Conservation (phyloP, 2,113 vertebrate genomes). For the Podiceps cristatus region DNA sequence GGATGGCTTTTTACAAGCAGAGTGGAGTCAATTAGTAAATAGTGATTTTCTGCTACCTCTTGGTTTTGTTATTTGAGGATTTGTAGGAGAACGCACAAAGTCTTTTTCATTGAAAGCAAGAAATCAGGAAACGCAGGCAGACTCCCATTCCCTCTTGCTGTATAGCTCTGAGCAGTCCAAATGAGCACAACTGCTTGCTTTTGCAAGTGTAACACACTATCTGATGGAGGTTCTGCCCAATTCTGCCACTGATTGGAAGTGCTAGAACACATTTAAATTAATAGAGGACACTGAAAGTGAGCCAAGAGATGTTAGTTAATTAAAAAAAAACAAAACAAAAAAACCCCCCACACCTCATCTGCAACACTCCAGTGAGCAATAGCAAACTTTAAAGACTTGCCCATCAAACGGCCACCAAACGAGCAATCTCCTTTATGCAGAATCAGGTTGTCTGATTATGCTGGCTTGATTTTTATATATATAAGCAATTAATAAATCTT, state of each 20-base stretch:
- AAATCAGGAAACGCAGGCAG: background rate
- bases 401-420: background rate
- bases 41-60: background rate
- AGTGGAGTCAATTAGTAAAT: background rate
- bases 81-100: background rate
- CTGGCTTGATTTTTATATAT: background rate
- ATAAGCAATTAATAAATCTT: background rate
- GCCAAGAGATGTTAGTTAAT: background rate
- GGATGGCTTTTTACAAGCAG: background rate
- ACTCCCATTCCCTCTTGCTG: background rate
- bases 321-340: background rate
- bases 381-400: background rate
- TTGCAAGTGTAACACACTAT: accelerated
- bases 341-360: background rate
- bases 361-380: background rate
- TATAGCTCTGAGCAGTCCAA: background rate
- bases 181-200: background rate
- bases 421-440: background rate
- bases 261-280: background rate
- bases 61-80: background rate
- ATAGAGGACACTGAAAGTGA: background rate
- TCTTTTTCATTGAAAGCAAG: background rate
- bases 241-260: background rate
- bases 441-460: background rate
- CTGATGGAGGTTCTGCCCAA: background rate